These are phyloP conservation scores for Erynnis tages DNA, from an alignment of 2,888 invertebrate genomes.

Conservation along the genomic window DNA sequence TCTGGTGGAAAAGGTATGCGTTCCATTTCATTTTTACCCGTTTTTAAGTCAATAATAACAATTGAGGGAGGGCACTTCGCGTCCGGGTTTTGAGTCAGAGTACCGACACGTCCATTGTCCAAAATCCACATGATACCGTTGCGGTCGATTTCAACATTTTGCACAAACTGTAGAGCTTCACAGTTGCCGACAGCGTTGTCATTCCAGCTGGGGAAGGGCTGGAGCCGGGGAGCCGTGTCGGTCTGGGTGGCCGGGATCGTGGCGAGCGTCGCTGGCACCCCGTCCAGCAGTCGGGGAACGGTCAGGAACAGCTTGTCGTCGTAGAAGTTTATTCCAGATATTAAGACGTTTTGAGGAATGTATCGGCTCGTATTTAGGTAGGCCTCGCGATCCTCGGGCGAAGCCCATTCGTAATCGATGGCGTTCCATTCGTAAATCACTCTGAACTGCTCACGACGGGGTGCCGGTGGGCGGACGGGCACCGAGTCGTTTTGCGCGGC, in stretches of 20 bases:
- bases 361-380: constrained; percentile 82
- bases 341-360: constrained; percentile 85
- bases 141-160: constrained; percentile 87
- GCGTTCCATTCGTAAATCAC: constrained; percentile 88
- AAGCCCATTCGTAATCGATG: constrained; percentile 86
- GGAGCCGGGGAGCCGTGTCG: constrained; percentile 81
- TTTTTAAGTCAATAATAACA: constrained; percentile 84
- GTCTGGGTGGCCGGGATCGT: constrained; percentile 75
- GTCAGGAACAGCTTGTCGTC: constrained; percentile 85
- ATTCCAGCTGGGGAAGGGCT: constrained; percentile 87
- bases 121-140: constrained; percentile 86
- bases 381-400: constrained; percentile 74
- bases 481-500: constrained; percentile 63
- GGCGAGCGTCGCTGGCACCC: constrained; percentile 86
- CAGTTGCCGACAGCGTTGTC: constrained; percentile 86
- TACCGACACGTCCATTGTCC: constrained; percentile 85
- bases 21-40: constrained; percentile 77
- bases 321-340: constrained; percentile 86
- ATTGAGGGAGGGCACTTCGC: constrained; percentile 85
- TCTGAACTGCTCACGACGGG: constrained; percentile 81
- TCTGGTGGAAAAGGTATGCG: constrained; percentile 83
- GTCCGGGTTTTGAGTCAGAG: constrained; percentile 77
- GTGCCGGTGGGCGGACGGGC: constrained; percentile 51
- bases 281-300: constrained; percentile 85
- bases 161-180: constrained; percentile 86